Evolutionary conservation across 64 coral and sea anemone species (phyloP), one percentile per base, ranked within the genome.

Genomic region (Montipora foliosa): DNA sequence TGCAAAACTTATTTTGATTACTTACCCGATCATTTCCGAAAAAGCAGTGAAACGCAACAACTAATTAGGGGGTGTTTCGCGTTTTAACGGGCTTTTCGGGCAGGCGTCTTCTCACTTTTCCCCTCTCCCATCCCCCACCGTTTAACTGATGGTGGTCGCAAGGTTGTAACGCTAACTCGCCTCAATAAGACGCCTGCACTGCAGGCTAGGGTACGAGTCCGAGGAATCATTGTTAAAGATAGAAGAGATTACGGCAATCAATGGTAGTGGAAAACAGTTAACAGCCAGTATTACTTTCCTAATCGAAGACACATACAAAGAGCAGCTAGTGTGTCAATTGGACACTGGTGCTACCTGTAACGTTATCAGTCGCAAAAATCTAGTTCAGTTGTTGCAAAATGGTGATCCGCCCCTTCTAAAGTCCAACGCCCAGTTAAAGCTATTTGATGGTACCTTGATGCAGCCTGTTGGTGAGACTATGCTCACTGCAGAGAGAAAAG

Each of bases 271-370:
- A 24, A 93, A 93, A 64, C 74, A 93, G 77, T 69, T 93, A 61
- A 37, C 78, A 49, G 57, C 84, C 62, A 88, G 77, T 52, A 45
- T 93, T 87, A 93, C 49, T 48, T 88, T 93, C 69, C 37, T 93
- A 47, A 51, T 80, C 20, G 57, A 93, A 52, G 45, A 86, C n/a
- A 88, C 21, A 57, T 87, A 93, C 76, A 87, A 67, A 67, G 59
- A 68, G 53, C 67, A 84, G 75, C 47, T 92, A 6, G 71, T 77
- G 29, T 93, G 91, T 75, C 91, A 93, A 22, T 47, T 93, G 10
- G 82, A 93, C 82, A 87, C 75, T 25, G 91, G 91, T 70, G 74
- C 91, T 55, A 79, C 91, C 29, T 87, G 83, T 58, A 92, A 86
- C 45, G 74, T 92, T 45, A 53, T 92, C 25, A 57, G 90, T 14